Evolutionary conservation across 2,888 invertebrate genomes (phyloP).

Genomic region (Ctenicera cuprea): DNA sequence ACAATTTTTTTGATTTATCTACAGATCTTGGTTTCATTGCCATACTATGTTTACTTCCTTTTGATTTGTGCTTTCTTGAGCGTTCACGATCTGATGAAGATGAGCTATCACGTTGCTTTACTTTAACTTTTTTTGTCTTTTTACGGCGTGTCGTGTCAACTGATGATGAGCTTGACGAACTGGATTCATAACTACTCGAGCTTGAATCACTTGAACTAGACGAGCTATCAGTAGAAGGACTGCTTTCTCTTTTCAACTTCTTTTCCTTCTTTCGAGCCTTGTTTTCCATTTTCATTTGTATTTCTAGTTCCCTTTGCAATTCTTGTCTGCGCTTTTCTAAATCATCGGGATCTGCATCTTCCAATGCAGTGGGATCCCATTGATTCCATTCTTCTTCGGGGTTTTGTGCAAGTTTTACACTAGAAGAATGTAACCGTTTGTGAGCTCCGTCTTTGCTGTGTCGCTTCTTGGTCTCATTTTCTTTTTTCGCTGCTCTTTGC

Average conservation of each 20-base stretch:
- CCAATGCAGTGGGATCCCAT: conserved; percentile 87
- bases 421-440: conserved; percentile 79
- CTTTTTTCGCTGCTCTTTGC: conserved; percentile 81
- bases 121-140: conserved; percentile 68
- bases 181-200: conserved; percentile 80
- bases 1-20: conserved; percentile 49
- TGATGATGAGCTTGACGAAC: conserved; percentile 77
- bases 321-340: conserved; percentile 85
- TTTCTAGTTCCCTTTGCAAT: conserved; percentile 85
- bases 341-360: conserved; percentile 87
- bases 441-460: conserved; percentile 75
- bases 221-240: conserved; percentile 81
- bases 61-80: conserved; percentile 75
- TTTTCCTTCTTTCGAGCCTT: conserved; percentile 82
- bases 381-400: conserved; percentile 82
- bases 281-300: conserved; percentile 86
- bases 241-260: conserved; percentile 80
- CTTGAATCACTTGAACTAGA: conserved; percentile 79
- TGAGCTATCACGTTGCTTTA: conserved; percentile 66
- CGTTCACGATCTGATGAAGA: conserved; percentile 78
- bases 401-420: conserved; percentile 74
- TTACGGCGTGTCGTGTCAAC: conserved; percentile 68
- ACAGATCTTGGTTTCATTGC: conserved; percentile 69
- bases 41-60: conserved; percentile 73
- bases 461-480: conserved; percentile 73